Evolutionary conservation across 2,797 vertebrate genomes (phyloP).

Genomic region (Holocentrus rufus): DNA sequence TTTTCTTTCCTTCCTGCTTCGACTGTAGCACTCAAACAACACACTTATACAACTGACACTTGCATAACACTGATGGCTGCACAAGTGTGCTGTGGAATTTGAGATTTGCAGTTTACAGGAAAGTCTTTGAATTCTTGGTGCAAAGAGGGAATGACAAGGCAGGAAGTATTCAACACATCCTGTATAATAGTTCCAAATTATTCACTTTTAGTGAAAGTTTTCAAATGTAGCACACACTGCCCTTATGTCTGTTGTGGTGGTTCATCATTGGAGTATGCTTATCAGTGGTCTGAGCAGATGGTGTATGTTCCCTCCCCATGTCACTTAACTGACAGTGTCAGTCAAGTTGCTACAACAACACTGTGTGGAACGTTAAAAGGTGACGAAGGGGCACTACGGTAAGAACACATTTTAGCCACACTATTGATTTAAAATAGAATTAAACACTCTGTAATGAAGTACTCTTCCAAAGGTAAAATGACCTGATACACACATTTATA

Average conservation of each 20-base stretch:
- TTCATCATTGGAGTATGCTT: conserved; percentile 36
- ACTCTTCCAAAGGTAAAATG: background rate
- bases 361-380: background rate
- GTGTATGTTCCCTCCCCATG: conserved; percentile 13
- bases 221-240: no score
- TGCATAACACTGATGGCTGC: no score
- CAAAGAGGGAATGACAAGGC: no score
- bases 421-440: background rate
- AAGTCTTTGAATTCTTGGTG: no score
- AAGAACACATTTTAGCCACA: conserved; percentile 6
- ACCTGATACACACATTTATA: conserved; percentile 1
- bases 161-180: no score
- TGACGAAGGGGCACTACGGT: conserved; percentile 29
- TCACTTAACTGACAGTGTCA: conserved; percentile 13
- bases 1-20: no score
- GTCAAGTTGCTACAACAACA: background rate
- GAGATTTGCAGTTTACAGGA: no score
- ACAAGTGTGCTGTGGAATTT: no score
- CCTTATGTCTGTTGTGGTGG: background rate
- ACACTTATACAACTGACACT: no score
- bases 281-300: conserved; percentile 34
- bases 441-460: background rate
- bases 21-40: no score
- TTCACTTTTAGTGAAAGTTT: background rate
- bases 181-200: no score